Base-by-base conservation (phyloP, 2,888 invertebrate genomes). In the Eupithecia subfuscata region DNA sequence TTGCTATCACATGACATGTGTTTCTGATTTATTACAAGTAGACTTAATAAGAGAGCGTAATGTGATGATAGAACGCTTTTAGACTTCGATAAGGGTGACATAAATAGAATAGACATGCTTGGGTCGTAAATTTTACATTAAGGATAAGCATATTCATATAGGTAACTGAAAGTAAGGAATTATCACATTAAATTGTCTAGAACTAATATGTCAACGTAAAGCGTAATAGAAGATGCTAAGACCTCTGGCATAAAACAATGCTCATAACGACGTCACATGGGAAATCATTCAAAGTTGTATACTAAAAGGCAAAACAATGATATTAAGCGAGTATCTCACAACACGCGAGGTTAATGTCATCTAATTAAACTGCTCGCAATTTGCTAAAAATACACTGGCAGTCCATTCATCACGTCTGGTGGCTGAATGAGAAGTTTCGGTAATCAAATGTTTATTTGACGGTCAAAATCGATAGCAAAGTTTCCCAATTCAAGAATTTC, bases 401-500 rank as follows among this genome's bases (percentile, higher is more conserved):
- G 76, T 76, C 76, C 77, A 81, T 80, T 81, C 73, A 75, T 69
- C 18, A 64, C 48, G 60, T 34, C 34, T 43, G 64, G 63, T 56
- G 71, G 14, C 64, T 45, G 69, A 75, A 79, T 75, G 74, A 68
- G 71, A 75, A 25, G 73, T 70, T 70, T 75, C 64, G 25, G 71
- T 60, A 75, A 75, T 71, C 68, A 70, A 74, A 69, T 72, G 73
- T 70, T 76, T 72, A 67, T 76, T 78, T 77, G 75, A 71, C 75
- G 71, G 65, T 45, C 48, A 70, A 79, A 78, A 82, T 82, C 81
- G 78, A 82, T 82, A 79, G 67, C 74, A 77, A 78, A 81, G 79
- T 80, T 79, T 79, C 70, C 70, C 69, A 79, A 79, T 74, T 75
- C 76, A 69, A 79, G 76, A 77, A 78, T 77, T 78, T 71, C 70